Conservation (phyloP, 2,888 invertebrate species). For the Acrobasis suavella region DNA sequence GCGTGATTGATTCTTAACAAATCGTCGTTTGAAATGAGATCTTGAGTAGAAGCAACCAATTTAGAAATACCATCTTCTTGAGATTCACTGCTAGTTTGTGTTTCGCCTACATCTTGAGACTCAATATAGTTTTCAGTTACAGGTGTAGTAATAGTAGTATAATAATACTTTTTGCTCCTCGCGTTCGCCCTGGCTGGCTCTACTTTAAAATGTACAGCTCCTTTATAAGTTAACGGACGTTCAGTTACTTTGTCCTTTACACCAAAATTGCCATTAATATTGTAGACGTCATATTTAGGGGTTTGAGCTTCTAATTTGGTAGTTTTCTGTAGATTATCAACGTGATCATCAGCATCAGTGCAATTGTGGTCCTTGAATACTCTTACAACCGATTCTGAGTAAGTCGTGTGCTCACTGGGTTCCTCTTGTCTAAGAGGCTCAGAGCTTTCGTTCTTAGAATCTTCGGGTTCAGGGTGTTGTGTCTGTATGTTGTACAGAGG, state of each 20-base stretch:
- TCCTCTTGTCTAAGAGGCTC: constrained; percentile 54
- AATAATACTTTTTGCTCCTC: constrained; percentile 63
- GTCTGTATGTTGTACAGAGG: constrained; percentile 48
- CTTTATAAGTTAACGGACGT: constrained; percentile 49
- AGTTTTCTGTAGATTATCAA: constrained; percentile 39
- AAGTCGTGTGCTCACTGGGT: constrained; percentile 42
- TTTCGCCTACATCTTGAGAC: constrained; percentile 36
- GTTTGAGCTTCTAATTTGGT: constrained; percentile 47
- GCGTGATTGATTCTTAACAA: constrained; percentile 84
- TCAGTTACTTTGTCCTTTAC: constrained; percentile 47
- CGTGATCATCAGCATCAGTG: constrained; percentile 43
- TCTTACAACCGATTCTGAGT: constrained; percentile 53
- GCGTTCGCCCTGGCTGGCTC: constrained; percentile 53
- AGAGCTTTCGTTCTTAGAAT: constrained; percentile 34
- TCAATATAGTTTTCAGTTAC: constrained; percentile 37
- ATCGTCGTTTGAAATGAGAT: constrained; percentile 84
- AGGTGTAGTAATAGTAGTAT: constrained; percentile 48
- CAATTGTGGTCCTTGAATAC: constrained; percentile 73
- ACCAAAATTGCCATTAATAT: constrained; percentile 62
- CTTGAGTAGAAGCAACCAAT: constrained; percentile 82
- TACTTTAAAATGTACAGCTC: constrained; percentile 55
- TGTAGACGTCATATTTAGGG: constrained; percentile 46
- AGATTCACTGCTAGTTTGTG: not conserved
- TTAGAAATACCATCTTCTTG: constrained; percentile 61
- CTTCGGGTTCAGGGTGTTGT: constrained; percentile 37